Evolutionary conservation across 2,888 invertebrate species (phyloP).

Genomic region (Ophion ellenae): DNA sequence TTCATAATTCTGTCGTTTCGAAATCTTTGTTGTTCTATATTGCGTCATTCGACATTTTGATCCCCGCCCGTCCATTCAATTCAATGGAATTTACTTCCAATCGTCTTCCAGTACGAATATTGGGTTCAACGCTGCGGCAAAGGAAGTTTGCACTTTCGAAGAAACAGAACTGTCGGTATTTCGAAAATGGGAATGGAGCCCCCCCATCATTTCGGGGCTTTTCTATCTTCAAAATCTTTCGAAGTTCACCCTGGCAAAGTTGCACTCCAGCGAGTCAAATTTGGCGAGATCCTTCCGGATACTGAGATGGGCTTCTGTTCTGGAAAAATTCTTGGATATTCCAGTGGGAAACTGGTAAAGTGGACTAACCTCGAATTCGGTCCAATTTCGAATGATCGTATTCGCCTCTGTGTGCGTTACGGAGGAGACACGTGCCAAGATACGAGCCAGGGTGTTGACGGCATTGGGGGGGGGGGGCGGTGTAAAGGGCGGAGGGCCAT

Average conservation of each 20-base stretch:
- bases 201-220: background rate
- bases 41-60: too few relatives aligned
- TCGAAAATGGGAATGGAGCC: background rate
- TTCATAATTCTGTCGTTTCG: too few relatives aligned
- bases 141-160: background rate
- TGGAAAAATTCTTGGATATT: background rate
- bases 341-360: background rate
- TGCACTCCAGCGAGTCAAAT: too few relatives aligned
- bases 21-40: too few relatives aligned
- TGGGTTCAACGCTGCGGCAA: background rate
- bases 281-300: too few relatives aligned
- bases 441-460: background rate
- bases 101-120: background rate
- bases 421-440: conserved; percentile 12
- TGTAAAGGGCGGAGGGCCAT: background rate
- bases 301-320: too few relatives aligned
- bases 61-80: conserved; percentile 2
- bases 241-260: too few relatives aligned
- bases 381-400: background rate
- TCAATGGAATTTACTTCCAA: conserved; percentile 63
- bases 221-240: background rate
- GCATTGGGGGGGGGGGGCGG: background rate
- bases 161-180: background rate
- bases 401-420: background rate
- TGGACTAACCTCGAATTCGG: background rate